Evolutionary conservation across 2,888 invertebrate species (phyloP).

Genomic region (Amblyteles armatorius): DNA sequence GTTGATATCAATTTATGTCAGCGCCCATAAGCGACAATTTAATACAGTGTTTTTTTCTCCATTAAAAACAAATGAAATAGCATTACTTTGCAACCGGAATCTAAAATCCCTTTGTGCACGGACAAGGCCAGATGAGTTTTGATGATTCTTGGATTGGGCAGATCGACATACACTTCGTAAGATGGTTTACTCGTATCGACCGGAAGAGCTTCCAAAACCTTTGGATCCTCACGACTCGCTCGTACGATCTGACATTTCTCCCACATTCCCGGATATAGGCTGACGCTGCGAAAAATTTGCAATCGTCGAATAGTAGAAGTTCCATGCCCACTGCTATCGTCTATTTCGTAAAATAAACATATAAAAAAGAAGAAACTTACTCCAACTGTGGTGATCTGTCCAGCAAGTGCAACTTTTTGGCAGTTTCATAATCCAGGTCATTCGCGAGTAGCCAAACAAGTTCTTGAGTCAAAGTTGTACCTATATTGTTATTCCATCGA

Average conservation of each 20-base stretch:
- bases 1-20: not conserved
- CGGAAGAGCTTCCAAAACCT: constrained; percentile 85
- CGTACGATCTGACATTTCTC: constrained; percentile 26
- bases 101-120: constrained; percentile 85
- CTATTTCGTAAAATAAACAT: not conserved
- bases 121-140: constrained; percentile 91
- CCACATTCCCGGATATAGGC: constrained; percentile 51
- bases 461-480: constrained; percentile 88
- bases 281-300: constrained; percentile 23
- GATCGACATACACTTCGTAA: constrained; percentile 85
- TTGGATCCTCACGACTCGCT: constrained; percentile 85
- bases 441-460: constrained; percentile 91
- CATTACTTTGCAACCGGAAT: constrained; percentile 68
- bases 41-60: not conserved
- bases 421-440: constrained; percentile 88
- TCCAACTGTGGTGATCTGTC: constrained; percentile 36
- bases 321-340: not conserved
- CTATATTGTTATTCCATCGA: constrained; percentile 34
- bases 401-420: constrained; percentile 79
- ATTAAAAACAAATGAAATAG: not conserved
- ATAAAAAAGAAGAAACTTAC: constrained; percentile 32
- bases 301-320: not conserved
- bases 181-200: constrained; percentile 86
- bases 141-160: constrained; percentile 86
- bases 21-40: not conserved